These are phyloP conservation scores for Thunnus albacares DNA, from an alignment of 2,797 vertebrate genomes.

Conservation along the genomic window DNA sequence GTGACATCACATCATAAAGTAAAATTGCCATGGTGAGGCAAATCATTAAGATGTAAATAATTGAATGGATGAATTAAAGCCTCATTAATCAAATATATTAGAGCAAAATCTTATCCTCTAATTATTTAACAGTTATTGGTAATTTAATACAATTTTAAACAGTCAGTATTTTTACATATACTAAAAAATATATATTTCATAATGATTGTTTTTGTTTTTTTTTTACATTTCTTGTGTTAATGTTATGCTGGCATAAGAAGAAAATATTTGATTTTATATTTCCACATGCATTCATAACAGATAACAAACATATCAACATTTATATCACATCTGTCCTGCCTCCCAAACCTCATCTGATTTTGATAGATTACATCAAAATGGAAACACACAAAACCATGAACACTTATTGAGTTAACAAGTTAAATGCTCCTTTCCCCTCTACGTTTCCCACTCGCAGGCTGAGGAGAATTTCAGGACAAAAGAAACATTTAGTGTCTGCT, in stretches of 20 bases:
- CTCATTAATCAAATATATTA: conserved; percentile 4
- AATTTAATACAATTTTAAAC: background rate
- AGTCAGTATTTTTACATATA: background rate
- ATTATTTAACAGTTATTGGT: background rate
- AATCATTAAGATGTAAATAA: background rate
- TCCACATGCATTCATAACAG: conserved; percentile 16
- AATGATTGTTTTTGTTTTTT: background rate
- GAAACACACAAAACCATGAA: conserved; percentile 54
- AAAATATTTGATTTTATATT: conserved; percentile 30
- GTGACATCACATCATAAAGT: conserved; percentile 34
- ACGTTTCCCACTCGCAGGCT: conserved; percentile 38
- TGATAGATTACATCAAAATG: conserved; percentile 58
- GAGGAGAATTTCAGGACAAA: conserved; percentile 76
- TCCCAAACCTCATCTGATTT: conserved; percentile 54
- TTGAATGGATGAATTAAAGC: conserved; percentile 14
- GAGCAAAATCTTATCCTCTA: background rate
- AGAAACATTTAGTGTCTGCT: conserved; percentile 84
- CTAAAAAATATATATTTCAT: background rate
- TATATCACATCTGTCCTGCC: conserved; percentile 39
- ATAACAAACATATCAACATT: conserved; percentile 30
- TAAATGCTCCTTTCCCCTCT: conserved; percentile 36
- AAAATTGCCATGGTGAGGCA: conserved; percentile 10
- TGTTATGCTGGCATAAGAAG: background rate
- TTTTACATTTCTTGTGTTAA: background rate
- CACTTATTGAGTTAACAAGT: conserved; percentile 65